These are phyloP conservation scores for Nineta flava DNA, from an alignment of 2,888 invertebrate species.

Conservation along the genomic window DNA sequence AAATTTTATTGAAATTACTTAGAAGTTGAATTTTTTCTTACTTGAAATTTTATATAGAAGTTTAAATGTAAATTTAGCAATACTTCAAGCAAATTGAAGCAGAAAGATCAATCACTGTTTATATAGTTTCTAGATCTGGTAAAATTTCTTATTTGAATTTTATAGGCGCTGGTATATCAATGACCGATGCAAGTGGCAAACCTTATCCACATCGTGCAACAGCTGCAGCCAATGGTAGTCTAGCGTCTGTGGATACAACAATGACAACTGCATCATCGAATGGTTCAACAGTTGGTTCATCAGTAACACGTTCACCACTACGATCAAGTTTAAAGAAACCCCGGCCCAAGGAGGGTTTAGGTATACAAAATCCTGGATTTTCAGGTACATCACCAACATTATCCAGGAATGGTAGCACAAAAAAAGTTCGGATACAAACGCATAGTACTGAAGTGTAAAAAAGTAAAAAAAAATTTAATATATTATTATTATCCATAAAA, in stretches of 20 bases:
- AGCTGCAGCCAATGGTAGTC: slow-evolving; percentile 33
- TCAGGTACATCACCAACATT: slow-evolving; percentile 72
- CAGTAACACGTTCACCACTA: slow-evolving; percentile 44
- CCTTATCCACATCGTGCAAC: slow-evolving; percentile 52
- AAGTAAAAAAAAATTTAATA: neutral
- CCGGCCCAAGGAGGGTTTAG: slow-evolving; percentile 46
- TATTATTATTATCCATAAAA: neutral
- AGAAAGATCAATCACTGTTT: too few relatives aligned
- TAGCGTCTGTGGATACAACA: slow-evolving; percentile 62
- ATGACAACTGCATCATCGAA: slow-evolving; percentile 34
- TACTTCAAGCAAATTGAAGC: too few relatives aligned
- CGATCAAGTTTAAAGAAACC: slow-evolving; percentile 76
- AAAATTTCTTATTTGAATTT: neutral
- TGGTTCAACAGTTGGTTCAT: slow-evolving; percentile 29
- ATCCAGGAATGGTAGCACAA: slow-evolving; percentile 71
- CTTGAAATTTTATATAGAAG: too few relatives aligned
- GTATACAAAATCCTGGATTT: slow-evolving; percentile 76
- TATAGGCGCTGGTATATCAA: slow-evolving; percentile 47
- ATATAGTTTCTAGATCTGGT: too few relatives aligned
- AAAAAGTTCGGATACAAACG: slow-evolving; percentile 82
- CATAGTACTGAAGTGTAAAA: slow-evolving; percentile 74
- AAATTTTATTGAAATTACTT: too few relatives aligned
- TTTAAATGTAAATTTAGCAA: too few relatives aligned
- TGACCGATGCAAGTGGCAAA: slow-evolving; percentile 77
- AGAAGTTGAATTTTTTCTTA: too few relatives aligned